phyloP scores from a whole-genome alignment of 2,797 vertebrate species.

The Pyrrhura leucotis region DNA sequence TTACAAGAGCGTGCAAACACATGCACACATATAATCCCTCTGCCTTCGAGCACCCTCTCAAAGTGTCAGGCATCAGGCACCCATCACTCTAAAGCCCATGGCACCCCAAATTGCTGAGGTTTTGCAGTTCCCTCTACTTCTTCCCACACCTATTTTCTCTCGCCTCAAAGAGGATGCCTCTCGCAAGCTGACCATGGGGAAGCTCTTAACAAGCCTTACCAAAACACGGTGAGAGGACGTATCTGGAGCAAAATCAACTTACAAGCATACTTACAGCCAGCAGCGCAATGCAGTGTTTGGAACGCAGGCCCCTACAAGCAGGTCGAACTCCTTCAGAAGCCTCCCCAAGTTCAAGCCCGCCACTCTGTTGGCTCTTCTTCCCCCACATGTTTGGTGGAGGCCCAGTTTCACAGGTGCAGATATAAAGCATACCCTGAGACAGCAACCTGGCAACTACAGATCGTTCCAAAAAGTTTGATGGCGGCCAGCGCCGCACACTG shows the following conservation, averaged over 20 bases:
- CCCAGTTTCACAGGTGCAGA: background rate
- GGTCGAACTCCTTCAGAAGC: background rate
- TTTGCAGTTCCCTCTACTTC: background rate
- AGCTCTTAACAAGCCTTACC: background rate
- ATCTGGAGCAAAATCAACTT: background rate
- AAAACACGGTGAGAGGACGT: background rate
- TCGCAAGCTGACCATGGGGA: rapidly evolving
- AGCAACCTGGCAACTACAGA: background rate
- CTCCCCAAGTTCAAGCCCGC: rapidly evolving
- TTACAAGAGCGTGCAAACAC: rapidly evolving
- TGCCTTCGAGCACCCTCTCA: background rate
- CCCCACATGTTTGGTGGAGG: background rate
- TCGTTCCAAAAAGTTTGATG: rapidly evolving
- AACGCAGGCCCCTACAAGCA: background rate
- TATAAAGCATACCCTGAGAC: background rate
- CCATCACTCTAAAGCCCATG: rapidly evolving
- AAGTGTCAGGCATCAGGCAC: background rate
- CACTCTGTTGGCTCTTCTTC: background rate
- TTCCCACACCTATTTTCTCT: rapidly evolving
- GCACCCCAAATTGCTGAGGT: background rate
- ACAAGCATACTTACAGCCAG: background rate
- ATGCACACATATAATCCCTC: rapidly evolving
- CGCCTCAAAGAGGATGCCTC: rapidly evolving
- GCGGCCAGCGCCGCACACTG: rapidly evolving
- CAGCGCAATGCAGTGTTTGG: background rate